A percentile compares a stretch with the other conserved stretches of the same genome.
Evolutionary conservation across 2,797 vertebrate genomes (phyloP).

Genomic region (Pyrrhura leucotis): DNA sequence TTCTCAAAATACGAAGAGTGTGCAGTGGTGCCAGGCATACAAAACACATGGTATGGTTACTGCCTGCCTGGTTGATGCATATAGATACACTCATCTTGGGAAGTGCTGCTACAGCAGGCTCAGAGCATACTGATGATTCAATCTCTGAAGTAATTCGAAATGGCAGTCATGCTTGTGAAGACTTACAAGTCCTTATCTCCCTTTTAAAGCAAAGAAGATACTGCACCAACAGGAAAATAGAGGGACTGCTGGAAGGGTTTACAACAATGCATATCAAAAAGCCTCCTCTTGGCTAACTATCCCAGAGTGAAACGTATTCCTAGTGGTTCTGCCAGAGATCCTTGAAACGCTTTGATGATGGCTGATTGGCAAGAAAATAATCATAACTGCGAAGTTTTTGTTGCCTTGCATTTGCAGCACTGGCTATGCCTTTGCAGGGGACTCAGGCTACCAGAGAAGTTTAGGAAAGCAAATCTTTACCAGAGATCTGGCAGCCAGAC

Average conservation of each 20-base stretch:
- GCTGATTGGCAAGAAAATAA: not conserved
- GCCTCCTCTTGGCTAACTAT: slow-evolving; percentile 9
- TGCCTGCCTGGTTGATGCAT: not conserved
- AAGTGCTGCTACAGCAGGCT: slow-evolving; percentile 45
- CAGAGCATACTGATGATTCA: slow-evolving; percentile 46
- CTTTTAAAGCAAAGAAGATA: slow-evolving; percentile 52
- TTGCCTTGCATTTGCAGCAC: not conserved
- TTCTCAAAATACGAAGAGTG: not conserved
- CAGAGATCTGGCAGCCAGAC: not conserved
- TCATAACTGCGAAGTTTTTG: not conserved
- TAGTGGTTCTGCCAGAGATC: not conserved
- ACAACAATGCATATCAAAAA: slow-evolving; percentile 45
- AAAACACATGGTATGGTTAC: not conserved
- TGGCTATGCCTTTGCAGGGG: not conserved
- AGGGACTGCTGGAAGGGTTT: slow-evolving; percentile 40
- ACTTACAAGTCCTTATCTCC: slow-evolving; percentile 42
- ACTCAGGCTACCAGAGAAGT: not conserved
- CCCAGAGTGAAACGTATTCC: not conserved
- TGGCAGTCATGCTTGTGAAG: slow-evolving; percentile 48
- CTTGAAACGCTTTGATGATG: not conserved
- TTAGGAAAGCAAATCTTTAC: not conserved
- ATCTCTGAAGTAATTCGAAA: slow-evolving; percentile 34
- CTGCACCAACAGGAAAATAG: not conserved
- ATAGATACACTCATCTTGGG: slow-evolving; percentile 15
- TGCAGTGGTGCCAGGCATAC: not conserved